phyloP scores from a whole-genome alignment of 2,888 invertebrate species.

The Steinernema hermaphroditum region DNA sequence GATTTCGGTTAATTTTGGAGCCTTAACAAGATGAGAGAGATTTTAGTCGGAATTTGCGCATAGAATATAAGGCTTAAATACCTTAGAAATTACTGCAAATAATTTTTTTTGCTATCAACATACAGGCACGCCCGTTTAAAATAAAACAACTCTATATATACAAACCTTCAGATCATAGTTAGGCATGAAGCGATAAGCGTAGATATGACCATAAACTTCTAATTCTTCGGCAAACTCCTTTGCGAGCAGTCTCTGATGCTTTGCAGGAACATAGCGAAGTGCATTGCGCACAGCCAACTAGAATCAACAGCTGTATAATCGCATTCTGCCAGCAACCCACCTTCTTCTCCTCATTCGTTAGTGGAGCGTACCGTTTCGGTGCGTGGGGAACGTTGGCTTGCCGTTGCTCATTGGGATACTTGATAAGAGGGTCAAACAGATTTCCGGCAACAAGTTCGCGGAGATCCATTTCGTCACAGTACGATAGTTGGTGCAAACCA shows the following conservation, averaged over 20 bases:
- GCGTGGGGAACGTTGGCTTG: slow-evolving; percentile 52
- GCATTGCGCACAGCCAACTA: slow-evolving; percentile 72
- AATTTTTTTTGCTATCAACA: no score
- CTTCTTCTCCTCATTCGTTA: slow-evolving; percentile 54
- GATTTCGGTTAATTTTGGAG: slow-evolving; percentile 52
- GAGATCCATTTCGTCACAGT: slow-evolving; percentile 25
- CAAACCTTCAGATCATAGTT: slow-evolving; percentile 52
- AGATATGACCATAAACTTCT: slow-evolving; percentile 72
- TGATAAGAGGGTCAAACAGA: slow-evolving; percentile 47
- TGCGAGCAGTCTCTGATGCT: slow-evolving; percentile 69
- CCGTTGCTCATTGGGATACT: slow-evolving; percentile 47
- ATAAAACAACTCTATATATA: not conserved
- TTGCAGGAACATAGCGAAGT: slow-evolving; percentile 72
- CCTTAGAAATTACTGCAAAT: not conserved
- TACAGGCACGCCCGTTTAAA: not conserved
- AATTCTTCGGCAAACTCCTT: slow-evolving; percentile 72
- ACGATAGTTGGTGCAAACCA: not conserved
- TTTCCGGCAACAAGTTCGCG: slow-evolving; percentile 22
- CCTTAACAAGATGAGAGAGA: slow-evolving; percentile 41
- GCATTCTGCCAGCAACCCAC: slow-evolving; percentile 30
- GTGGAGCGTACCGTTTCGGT: slow-evolving; percentile 52
- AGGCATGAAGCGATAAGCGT: slow-evolving; percentile 72
- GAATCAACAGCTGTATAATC: not conserved
- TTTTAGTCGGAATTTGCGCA: not conserved
- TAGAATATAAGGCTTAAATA: not conserved